These are phyloP conservation scores for Nibea albiflora DNA, from an alignment of 2,113 vertebrate genomes.

Conservation along the genomic window DNA sequence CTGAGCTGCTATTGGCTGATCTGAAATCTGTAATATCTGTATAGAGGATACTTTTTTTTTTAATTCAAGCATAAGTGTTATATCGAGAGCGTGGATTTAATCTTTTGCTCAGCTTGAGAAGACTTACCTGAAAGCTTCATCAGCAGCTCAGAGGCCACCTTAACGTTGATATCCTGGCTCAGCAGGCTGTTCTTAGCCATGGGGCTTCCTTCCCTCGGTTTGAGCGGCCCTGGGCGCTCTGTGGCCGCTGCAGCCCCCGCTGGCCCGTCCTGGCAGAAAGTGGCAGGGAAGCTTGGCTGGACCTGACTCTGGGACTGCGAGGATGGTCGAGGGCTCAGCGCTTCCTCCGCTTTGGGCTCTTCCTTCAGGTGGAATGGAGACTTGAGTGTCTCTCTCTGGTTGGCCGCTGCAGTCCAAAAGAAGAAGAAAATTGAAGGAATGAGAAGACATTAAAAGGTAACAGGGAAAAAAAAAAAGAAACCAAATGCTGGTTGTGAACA, in stretches of 20 bases:
- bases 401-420: slow-evolving; percentile 88
- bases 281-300: slow-evolving; percentile 81
- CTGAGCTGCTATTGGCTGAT: slow-evolving; percentile 35
- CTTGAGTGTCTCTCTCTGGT: slow-evolving; percentile 96
- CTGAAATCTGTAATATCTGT: slow-evolving; percentile 25
- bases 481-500: background rate
- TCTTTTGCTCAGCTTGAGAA: background rate
- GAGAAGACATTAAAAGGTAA: background rate
- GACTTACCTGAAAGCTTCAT: slow-evolving; percentile 96
- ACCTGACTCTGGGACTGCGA: slow-evolving; percentile 71
- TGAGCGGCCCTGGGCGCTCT: slow-evolving; percentile 73
- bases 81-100: background rate
- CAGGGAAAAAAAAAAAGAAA: background rate
- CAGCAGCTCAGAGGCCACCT: slow-evolving; percentile 97
- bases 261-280: slow-evolving; percentile 88
- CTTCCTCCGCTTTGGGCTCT: slow-evolving; percentile 91
- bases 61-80: background rate
- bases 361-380: slow-evolving; percentile 94
- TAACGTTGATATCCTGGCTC: slow-evolving; percentile 93
- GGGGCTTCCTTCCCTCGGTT: slow-evolving; percentile 85
- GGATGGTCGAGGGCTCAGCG: slow-evolving; percentile 81
- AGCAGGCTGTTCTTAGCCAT: slow-evolving; percentile 87
- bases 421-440: slow-evolving; percentile 18
- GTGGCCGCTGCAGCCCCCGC: slow-evolving; percentile 50
- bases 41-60: background rate